phyloP scores from a whole-genome alignment of 2,888 invertebrate genomes.

The Drosophila picticornis region DNA sequence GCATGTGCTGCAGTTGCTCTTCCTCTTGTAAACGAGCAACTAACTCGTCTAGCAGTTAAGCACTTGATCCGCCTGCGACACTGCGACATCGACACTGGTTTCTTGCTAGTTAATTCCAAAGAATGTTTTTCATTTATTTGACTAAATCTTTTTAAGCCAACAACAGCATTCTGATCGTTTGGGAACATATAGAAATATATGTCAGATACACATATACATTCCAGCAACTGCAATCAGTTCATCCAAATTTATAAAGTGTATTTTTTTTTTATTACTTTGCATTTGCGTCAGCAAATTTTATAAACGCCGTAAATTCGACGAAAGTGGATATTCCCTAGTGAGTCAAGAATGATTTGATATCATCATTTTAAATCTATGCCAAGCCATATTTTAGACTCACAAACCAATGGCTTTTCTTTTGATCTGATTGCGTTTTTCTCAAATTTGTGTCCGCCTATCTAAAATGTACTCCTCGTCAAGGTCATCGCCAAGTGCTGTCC shows the following conservation, averaged over 20 bases:
- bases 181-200: not conserved
- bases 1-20: conserved; percentile 1
- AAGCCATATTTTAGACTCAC: not conserved
- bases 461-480: not conserved
- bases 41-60: conserved; percentile 37
- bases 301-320: not conserved
- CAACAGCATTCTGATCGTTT: not conserved
- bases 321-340: not conserved
- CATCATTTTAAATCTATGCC: not conserved
- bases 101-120: conserved; percentile 51
- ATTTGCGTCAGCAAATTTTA: not conserved
- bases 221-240: not conserved
- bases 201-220: not conserved
- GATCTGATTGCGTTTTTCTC: not conserved
- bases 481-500: not conserved
- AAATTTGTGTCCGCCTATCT: not conserved
- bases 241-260: not conserved
- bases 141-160: not conserved
- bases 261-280: not conserved
- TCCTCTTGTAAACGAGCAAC: conserved; percentile 26
- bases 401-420: not conserved
- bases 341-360: not conserved
- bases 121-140: not conserved
- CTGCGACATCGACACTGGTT: conserved; percentile 57
- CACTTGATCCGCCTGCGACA: conserved; percentile 40